phyloP scores from a whole-genome alignment of 2,113 vertebrate genomes.

The Xenopus tropicalis region UCB_Xtro_10.0 CM004443.2:132613001-132613500 shows the following conservation, averaged over 20 bases:
- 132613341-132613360: too few relatives aligned
- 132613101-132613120: slow-evolving; percentile 67
- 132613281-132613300: too few relatives aligned
- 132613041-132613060: slow-evolving; percentile 37
- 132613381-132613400: too few relatives aligned
- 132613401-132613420: too few relatives aligned
- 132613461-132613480: too few relatives aligned
- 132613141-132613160: slow-evolving; percentile 76
- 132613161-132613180: slow-evolving; percentile 77
- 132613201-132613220: slow-evolving; percentile 34
- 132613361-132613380: too few relatives aligned
- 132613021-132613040: slow-evolving; percentile 35
- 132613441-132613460: too few relatives aligned
- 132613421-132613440: too few relatives aligned
- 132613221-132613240: slow-evolving; percentile 19
- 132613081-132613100: slow-evolving; percentile 57
- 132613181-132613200: slow-evolving; percentile 75
- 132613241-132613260: neutral
- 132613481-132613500: too few relatives aligned
- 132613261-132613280: too few relatives aligned
- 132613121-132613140: slow-evolving; percentile 65
- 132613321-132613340: too few relatives aligned
- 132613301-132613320: too few relatives aligned
- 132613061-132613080: slow-evolving; percentile 52
- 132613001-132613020: slow-evolving; percentile 21